Evolutionary conservation across 2,888 invertebrate genomes (phyloP).

Genomic region (Diadromus collaris): DNA sequence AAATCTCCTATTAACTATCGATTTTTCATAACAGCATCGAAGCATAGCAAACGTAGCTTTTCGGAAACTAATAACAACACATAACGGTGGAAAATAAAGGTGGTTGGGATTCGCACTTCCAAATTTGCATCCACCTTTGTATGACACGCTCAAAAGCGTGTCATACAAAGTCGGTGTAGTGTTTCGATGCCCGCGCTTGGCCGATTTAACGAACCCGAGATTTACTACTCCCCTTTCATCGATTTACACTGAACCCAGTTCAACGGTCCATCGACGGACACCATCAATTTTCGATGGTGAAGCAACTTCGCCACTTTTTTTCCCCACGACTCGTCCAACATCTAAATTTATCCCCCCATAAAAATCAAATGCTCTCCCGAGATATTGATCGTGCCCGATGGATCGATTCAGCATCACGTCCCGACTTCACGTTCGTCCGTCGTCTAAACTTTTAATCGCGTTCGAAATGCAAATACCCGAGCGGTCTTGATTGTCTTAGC

Average conservation of each 20-base stretch:
- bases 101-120: no score
- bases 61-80: not conserved
- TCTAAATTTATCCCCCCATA: not conserved
- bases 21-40: not conserved
- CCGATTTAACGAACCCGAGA: not conserved
- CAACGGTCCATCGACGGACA: not conserved
- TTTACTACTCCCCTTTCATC: not conserved
- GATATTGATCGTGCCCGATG: not conserved
- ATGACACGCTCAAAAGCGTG: not conserved
- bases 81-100: not conserved
- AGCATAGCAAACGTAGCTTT: not conserved
- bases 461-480: slow-evolving; percentile 2
- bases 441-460: not conserved
- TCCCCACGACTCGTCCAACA: not conserved
- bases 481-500: not conserved
- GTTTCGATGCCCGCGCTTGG: not conserved
- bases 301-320: not conserved
- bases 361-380: not conserved
- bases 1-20: not conserved
- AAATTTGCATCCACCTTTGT: no score
- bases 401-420: not conserved
- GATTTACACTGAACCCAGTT: not conserved
- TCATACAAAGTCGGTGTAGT: not conserved
- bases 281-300: not conserved
- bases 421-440: not conserved